Conservation (phyloP, 1,140 invertebrate genomes). For the Hylaeus anthracinus region DNA sequence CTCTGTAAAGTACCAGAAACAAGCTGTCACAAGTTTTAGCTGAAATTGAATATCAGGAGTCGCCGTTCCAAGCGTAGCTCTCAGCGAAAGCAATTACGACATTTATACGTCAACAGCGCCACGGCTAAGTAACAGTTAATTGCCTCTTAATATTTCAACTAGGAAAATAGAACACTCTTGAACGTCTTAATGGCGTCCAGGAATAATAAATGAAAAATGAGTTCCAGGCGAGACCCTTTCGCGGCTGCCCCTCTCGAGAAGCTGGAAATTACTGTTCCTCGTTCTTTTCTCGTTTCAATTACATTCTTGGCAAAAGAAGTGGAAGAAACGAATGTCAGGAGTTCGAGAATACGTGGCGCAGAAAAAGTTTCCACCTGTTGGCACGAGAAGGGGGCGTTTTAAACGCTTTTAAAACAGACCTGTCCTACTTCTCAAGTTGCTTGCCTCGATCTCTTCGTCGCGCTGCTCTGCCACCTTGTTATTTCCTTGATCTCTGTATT, state of each 20-base stretch:
- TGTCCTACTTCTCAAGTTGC: not conserved
- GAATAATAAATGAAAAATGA: conserved; percentile 24
- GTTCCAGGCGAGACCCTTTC: not conserved
- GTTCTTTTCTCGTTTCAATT: not conserved
- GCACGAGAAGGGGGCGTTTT: not conserved
- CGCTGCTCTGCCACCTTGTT: not conserved
- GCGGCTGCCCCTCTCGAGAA: not conserved
- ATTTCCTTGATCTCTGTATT: not conserved
- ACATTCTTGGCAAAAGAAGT: not conserved
- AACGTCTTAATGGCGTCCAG: not conserved
- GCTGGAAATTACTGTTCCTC: not conserved
- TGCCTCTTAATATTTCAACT: conserved; percentile 40
- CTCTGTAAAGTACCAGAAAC: not conserved
- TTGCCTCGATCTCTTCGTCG: not conserved
- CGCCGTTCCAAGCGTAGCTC: conserved; percentile 27
- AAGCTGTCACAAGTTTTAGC: not conserved
- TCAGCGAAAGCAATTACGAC: conserved; percentile 28
- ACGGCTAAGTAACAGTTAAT: conserved; percentile 27
- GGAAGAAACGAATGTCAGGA: not conserved
- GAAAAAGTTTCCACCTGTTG: conserved; percentile 60
- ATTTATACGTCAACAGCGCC: conserved; percentile 28
- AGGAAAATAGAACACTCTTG: not conserved
- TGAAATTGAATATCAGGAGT: conserved; percentile 19
- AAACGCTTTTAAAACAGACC: conserved; percentile 45
- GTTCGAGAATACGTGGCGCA: not conserved